Conservation (phyloP, 2,797 vertebrate genomes). For the Lepidocolaptes lacrymiger region DNA sequence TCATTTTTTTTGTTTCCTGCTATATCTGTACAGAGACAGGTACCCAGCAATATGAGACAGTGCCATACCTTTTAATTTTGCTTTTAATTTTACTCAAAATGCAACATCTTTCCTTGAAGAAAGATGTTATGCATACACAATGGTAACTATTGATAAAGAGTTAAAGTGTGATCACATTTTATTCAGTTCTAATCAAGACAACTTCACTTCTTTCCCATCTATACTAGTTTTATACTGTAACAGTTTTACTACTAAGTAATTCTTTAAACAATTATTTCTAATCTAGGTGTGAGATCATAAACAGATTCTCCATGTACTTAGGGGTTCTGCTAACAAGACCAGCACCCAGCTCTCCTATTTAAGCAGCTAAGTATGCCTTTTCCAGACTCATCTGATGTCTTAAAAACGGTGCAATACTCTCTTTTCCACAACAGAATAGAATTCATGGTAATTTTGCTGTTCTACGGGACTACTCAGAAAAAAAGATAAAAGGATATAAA, state of each 20-base stretch:
- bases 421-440: background rate
- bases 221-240: background rate
- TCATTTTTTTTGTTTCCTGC: background rate
- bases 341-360: background rate
- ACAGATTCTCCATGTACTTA: background rate
- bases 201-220: background rate
- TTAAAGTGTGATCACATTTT: background rate
- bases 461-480: background rate
- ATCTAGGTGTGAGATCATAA: background rate
- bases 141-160: background rate
- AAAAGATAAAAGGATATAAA: background rate
- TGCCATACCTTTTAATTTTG: background rate
- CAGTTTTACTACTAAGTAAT: background rate
- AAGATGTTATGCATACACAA: background rate
- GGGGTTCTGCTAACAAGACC: background rate
- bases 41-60: background rate
- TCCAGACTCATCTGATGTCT: background rate
- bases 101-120: background rate
- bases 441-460: background rate
- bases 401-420: background rate
- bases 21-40: background rate
- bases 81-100: background rate
- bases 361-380: background rate
- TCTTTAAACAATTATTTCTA: background rate
- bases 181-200: background rate